Evolutionary conservation across 2,797 vertebrate species (phyloP).

Genomic region (Danio jaintianensis): DNA sequence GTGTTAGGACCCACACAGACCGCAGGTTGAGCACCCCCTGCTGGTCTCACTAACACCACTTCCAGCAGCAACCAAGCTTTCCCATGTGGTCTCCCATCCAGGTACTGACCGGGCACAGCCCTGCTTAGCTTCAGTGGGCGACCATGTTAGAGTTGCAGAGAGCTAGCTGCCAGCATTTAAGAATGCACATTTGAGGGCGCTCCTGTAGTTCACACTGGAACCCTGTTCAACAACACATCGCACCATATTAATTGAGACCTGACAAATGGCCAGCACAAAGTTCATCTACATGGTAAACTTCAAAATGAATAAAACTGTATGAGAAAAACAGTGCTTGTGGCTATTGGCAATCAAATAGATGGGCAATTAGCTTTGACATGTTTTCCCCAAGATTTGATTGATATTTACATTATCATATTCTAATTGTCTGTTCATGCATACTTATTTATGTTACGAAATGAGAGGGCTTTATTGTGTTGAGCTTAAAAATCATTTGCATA

Average conservation of each 20-base stretch:
- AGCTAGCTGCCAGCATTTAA: too few species aligned
- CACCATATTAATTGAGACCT: constrained; percentile 47
- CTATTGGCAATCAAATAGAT: constrained; percentile 41
- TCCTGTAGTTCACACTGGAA: constrained; percentile 3
- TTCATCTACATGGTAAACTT: constrained; percentile 44
- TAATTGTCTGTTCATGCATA: constrained; percentile 49
- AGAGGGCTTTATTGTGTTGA: constrained; percentile 34
- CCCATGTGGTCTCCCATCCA: too few species aligned
- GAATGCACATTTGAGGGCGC: constrained; percentile 1
- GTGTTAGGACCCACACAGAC: too few species aligned
- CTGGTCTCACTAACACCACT: too few species aligned
- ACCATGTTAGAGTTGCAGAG: too few species aligned
- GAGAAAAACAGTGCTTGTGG: constrained; percentile 47
- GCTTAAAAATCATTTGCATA: constrained; percentile 56
- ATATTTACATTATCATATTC: constrained; percentile 54
- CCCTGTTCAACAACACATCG: constrained; percentile 50
- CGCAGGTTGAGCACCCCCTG: too few species aligned
- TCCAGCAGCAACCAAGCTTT: too few species aligned
- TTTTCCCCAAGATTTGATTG: constrained; percentile 51
- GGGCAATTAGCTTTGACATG: constrained; percentile 42
- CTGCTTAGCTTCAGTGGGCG: too few species aligned
- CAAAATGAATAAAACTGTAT: constrained; percentile 32
- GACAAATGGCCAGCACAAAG: constrained; percentile 53
- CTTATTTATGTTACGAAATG: constrained; percentile 39
- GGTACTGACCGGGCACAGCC: too few species aligned